Base-by-base conservation (phyloP, 2,888 invertebrate genomes). In the Drosophila melanocephala region DNA sequence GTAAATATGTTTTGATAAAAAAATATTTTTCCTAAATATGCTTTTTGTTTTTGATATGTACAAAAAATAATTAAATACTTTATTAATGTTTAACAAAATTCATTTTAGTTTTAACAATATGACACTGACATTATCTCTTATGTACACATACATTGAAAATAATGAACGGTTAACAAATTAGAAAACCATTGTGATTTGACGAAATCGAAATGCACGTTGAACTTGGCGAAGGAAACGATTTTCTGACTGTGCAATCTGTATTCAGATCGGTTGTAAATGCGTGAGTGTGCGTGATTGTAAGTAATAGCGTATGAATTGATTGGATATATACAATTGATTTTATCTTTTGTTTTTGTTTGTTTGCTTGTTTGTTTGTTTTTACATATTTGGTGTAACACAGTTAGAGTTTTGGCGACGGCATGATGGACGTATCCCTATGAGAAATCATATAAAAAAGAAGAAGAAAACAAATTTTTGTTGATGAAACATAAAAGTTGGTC, bases 331-430 rank as follows among this genome's bases (percentile, higher is more conserved):
- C 86, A 84, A 83, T 77, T 65, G 72, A 73, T 58, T 70, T 66
- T 37, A 44, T 73, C 30, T 66, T 63, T 51, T 76, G 33, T 53
- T 63, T 59, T 59, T 47, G 2, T 35, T 57, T 69, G 47, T 35
- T 53, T 58, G 30, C 62, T 56, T 64, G 47, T 28, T 37, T 52
- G 59, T 26, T 37, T 19, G 35, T 39, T 53, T 61, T 53, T 22
- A 19, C 55, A 62, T 69, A 47, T 74, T 73, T 79, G 77, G 75
- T 81, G 79, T 79, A 82, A 87, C 87, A 87, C 87, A 88, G 79
- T 79, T 91, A 92, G 65, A 92, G 92, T 90, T 92, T 92, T 89
- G 92, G 92, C 90, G 91, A 80, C 88, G 91, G 90, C 91, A 90
- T 79, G 86, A 87, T 85, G 84, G 79, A 87, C 81, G 91, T 90